Evolutionary conservation across 2,888 invertebrate species (phyloP).

Genomic region (Galerucella calmariensis): DNA sequence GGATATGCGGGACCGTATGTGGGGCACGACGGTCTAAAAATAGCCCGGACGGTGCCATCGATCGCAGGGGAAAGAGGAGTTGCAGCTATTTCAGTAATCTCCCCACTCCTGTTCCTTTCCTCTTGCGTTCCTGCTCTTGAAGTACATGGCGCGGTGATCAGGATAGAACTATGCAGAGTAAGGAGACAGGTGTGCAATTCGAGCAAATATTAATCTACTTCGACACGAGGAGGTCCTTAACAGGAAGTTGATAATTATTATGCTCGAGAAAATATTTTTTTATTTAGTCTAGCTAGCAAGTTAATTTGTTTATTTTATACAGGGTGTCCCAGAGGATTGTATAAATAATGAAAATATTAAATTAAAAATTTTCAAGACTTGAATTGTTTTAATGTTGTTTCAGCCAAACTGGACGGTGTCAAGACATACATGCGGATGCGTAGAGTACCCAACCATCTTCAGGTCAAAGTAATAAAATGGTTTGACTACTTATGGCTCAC

Average conservation of each 20-base stretch:
- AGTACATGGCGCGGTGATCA: slow-evolving; percentile 41
- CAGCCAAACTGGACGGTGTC: slow-evolving; percentile 97
- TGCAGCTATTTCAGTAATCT: slow-evolving; percentile 63
- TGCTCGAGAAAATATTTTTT: too few species aligned
- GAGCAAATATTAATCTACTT: slow-evolving; percentile 7
- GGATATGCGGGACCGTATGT: slow-evolving; percentile 56
- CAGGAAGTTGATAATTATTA: too few species aligned
- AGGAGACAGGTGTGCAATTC: slow-evolving; percentile 17
- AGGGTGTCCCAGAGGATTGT: too few species aligned
- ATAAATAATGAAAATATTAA: too few species aligned
- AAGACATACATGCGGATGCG: slow-evolving; percentile 99
- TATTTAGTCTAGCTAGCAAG: too few species aligned
- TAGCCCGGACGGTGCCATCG: slow-evolving; percentile 63
- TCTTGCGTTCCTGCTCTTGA: slow-evolving; percentile 26
- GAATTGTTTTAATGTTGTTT: slow-evolving; percentile 61
- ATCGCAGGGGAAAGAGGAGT: slow-evolving; percentile 59
- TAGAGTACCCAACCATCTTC: slow-evolving; percentile 92
- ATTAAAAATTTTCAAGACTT: not conserved
- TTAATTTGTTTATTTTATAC: too few species aligned
- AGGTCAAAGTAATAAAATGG: slow-evolving; percentile 99
- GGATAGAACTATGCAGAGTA: slow-evolving; percentile 38
- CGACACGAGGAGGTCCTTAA: slow-evolving; percentile 16
- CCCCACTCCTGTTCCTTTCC: slow-evolving; percentile 47
- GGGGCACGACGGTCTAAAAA: slow-evolving; percentile 62
- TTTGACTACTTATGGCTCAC: slow-evolving; percentile 99